These are phyloP conservation scores for Cephalopterus ornatus DNA, from an alignment of 2,113 vertebrate species.

Conservation along the genomic window DNA sequence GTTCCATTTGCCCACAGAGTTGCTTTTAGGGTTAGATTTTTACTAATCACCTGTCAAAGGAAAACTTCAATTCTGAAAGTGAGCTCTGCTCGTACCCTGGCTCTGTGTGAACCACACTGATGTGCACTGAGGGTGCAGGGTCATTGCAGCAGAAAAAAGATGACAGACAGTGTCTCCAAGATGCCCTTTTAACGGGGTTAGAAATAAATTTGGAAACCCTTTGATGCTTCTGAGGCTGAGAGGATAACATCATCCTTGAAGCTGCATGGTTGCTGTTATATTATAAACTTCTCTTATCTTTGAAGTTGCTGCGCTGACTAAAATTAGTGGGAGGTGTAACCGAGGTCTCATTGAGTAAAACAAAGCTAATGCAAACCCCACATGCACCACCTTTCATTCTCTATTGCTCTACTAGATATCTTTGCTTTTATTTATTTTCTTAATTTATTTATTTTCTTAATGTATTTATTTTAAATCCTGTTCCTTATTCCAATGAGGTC, in stretches of 20 bases:
- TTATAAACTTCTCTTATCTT: not conserved
- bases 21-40: not conserved
- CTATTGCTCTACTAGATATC: not conserved
- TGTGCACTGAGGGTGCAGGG: rapidly evolving
- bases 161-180: not conserved
- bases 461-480: not conserved
- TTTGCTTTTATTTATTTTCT: not conserved
- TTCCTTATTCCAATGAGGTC: not conserved
- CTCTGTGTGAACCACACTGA: rapidly evolving
- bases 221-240: not conserved
- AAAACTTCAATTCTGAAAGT: not conserved
- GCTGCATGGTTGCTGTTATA: not conserved
- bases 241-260: not conserved
- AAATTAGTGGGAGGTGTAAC: not conserved
- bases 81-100: not conserved
- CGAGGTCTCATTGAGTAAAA: not conserved
- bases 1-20: not conserved
- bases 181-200: not conserved
- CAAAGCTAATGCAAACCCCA: not conserved
- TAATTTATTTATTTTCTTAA: not conserved
- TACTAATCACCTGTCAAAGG: not conserved
- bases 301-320: not conserved
- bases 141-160: not conserved
- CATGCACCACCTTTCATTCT: not conserved
- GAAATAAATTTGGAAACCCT: not conserved